Evolutionary conservation across 2,888 invertebrate genomes (phyloP).

Genomic region (Agriopis aurantiaria): DNA sequence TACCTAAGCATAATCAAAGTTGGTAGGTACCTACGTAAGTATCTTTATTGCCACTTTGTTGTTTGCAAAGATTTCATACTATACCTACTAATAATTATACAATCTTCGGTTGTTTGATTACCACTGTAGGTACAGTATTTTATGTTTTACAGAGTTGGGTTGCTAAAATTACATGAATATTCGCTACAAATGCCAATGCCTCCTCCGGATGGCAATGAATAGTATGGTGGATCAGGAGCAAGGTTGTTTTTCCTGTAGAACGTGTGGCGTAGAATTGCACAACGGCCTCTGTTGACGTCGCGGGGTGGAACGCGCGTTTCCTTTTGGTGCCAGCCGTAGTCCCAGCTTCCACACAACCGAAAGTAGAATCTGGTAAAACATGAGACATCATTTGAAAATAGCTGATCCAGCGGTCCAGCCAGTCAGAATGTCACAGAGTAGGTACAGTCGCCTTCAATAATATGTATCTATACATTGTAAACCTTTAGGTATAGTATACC

Average conservation of each 20-base stretch:
- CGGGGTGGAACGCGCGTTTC: constrained; percentile 61
- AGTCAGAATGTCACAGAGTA: background rate
- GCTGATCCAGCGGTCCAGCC: background rate
- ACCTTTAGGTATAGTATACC: too few species aligned
- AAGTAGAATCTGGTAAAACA: constrained; percentile 74
- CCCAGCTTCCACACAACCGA: constrained; percentile 80
- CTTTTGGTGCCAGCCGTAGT: constrained; percentile 88
- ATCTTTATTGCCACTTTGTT: too few species aligned
- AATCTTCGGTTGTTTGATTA: too few species aligned
- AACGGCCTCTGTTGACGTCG: constrained; percentile 79
- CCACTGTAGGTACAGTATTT: too few species aligned
- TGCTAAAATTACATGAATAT: constrained; percentile 65
- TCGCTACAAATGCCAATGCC: constrained; percentile 74
- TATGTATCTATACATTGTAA: too few species aligned
- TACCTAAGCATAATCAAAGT: too few species aligned
- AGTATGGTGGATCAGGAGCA: constrained; percentile 85
- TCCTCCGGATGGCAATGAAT: constrained; percentile 78
- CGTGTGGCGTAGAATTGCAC: constrained; percentile 82
- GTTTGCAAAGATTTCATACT: too few species aligned
- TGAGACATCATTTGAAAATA: background rate
- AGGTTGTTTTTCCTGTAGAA: constrained; percentile 87
- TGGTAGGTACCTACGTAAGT: too few species aligned
- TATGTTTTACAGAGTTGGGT: constrained; percentile 1
- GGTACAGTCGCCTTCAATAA: too few species aligned
- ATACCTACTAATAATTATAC: too few species aligned